phyloP scores from a whole-genome alignment of 2,888 invertebrate genomes.

The Busseola fusca region DNA sequence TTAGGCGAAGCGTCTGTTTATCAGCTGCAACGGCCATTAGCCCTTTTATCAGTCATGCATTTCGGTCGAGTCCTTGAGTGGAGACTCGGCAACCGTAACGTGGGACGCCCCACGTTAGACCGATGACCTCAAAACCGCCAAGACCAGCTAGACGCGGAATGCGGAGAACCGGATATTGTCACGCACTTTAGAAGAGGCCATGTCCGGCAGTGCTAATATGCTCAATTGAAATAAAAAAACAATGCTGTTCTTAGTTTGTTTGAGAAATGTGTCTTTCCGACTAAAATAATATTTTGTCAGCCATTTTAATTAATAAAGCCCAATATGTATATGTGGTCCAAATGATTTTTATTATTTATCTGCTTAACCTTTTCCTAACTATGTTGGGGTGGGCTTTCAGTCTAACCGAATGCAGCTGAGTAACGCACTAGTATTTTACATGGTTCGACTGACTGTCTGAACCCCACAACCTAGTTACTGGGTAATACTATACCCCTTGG shows the following conservation, averaged over 20 bases:
- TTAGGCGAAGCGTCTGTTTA: not conserved
- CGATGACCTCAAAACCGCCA: constrained; percentile 20
- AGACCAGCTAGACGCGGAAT: not conserved
- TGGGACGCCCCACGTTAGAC: not conserved
- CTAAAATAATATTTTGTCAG: not conserved
- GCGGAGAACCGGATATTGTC: constrained; percentile 6
- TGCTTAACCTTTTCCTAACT: not conserved
- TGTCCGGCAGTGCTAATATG: not conserved
- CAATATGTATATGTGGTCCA: not conserved
- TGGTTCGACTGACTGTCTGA: not conserved
- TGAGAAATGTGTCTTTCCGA: not conserved
- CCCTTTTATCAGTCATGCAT: not conserved
- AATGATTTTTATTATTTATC: not conserved
- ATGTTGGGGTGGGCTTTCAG: not conserved
- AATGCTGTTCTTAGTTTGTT: not conserved
- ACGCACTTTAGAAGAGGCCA: too few relatives aligned
- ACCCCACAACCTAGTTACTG: not conserved
- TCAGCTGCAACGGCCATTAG: not conserved
- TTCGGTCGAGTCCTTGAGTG: constrained; percentile 16
- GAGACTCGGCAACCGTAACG: not conserved
- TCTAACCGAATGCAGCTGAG: not conserved
- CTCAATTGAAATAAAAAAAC: not conserved
- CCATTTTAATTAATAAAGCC: not conserved
- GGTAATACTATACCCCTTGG: not conserved
- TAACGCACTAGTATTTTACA: not conserved